phyloP scores from a whole-genome alignment of 2,888 invertebrate genomes.

The Ormyrus labotus region DNA sequence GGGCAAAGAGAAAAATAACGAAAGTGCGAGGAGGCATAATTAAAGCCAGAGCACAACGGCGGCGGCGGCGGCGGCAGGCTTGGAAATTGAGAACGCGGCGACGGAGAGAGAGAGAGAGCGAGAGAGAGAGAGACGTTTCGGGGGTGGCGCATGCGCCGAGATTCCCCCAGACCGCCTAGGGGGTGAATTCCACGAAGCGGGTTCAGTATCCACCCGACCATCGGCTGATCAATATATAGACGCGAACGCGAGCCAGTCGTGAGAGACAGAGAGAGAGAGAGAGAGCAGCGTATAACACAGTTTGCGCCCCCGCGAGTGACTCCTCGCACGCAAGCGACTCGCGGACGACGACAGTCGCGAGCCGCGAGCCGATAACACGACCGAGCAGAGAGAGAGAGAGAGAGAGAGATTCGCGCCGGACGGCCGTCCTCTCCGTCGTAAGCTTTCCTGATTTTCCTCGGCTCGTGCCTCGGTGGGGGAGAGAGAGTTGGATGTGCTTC shows the following conservation, averaged over 20 bases:
- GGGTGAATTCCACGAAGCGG: slow-evolving; percentile 71
- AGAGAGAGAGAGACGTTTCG: background rate
- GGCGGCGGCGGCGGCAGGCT: background rate
- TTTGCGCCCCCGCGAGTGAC: too few relatives aligned
- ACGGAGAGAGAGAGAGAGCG: background rate
- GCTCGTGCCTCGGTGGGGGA: too few relatives aligned
- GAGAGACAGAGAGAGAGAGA: background rate
- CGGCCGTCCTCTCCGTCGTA: too few relatives aligned
- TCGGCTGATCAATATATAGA: slow-evolving; percentile 73
- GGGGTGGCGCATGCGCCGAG: slow-evolving; percentile 36
- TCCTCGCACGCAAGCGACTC: too few relatives aligned
- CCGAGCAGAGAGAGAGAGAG: too few relatives aligned
- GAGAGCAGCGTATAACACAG: too few relatives aligned
- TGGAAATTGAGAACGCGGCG: slow-evolving; percentile 1
- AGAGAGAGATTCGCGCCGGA: too few relatives aligned
- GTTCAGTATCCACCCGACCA: slow-evolving; percentile 74
- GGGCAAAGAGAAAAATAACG: background rate
- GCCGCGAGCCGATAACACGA: too few relatives aligned
- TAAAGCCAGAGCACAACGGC: background rate
- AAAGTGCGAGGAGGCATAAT: slow-evolving; percentile 7
- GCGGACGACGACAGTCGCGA: too few relatives aligned
- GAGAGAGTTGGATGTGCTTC: too few relatives aligned
- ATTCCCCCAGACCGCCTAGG: slow-evolving; percentile 34
- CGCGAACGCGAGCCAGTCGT: slow-evolving; percentile 7
- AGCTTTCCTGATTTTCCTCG: too few relatives aligned